Base-by-base conservation (phyloP, 1,140 invertebrate genomes). In the Pseudomyrmex gracilis region DNA sequence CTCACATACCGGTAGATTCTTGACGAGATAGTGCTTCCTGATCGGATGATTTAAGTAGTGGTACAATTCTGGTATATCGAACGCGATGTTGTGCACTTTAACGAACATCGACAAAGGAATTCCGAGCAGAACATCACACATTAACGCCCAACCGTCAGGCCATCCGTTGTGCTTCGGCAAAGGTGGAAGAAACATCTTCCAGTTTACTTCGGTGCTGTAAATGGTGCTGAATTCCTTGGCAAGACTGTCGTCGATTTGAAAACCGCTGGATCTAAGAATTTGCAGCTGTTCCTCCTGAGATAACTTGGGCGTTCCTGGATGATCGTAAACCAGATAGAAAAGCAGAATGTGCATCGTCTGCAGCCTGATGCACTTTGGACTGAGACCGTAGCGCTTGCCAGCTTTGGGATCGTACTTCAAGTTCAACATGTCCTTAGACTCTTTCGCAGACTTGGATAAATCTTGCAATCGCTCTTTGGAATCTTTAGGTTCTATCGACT, bases 121-220 rank as follows among this genome's bases (percentile, higher is more conserved):
- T 0, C 96, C 94, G 1, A 97, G 92, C 5, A 98, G 90, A 9
- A 97, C 91, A 90, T 98, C 97, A 82, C 95, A 95, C 85, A 98
- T 94, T 60, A 97, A 94, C n/a, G 95, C 94, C 97, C 97, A 98
- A 20, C 97, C 97, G n/a, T 91, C 53, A 1, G 94, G 93, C 93
- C 95, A 97, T 55, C 95, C 95, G 55, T 88, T 90, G 89, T 97
- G 96, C 60, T 92, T 89, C 1, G 96, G 96, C 55, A 98, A 89
- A 1, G 97, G 96, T 2, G 96, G 96, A 12, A 98, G 92, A 90
- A 98, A 98, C 92, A 96, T 97, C 92, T 96, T 96, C 97, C 97
- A 97, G 84, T 92, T 94, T 2, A 96, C 91, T 85, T 95, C 93
- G 1, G 93, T 92, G 12, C 88, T 92, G 68, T 96, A 96, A 84